Evolutionary conservation across 2,888 invertebrate species (phyloP).

Genomic region (Pyrocoelia pectoralis): DNA sequence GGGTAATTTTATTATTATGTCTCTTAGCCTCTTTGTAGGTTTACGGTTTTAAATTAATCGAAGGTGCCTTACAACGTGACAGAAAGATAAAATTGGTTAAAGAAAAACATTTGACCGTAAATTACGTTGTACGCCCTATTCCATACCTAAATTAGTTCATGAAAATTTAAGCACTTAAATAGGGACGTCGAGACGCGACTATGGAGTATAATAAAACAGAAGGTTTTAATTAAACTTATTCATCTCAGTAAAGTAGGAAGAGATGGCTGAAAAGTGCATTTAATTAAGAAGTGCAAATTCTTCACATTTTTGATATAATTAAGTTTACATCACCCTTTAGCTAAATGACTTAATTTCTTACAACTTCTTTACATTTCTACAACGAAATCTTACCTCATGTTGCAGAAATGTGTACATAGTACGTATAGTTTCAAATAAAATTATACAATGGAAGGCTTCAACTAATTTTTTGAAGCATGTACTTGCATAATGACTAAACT

Average conservation of each 20-base stretch:
- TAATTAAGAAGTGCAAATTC: slow-evolving; percentile 62
- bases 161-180: slow-evolving; percentile 35
- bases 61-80: too few relatives aligned
- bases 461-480: background rate
- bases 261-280: slow-evolving; percentile 58
- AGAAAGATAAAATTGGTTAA: too few relatives aligned
- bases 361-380: slow-evolving; percentile 10
- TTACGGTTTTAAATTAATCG: background rate
- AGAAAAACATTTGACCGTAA: background rate
- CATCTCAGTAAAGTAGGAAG: slow-evolving; percentile 60
- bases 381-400: background rate
- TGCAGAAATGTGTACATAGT: background rate
- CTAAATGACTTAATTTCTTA: slow-evolving; percentile 56
- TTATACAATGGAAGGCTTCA: background rate
- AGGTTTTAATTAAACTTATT: slow-evolving; percentile 63
- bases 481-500: background rate
- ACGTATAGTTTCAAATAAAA: too few relatives aligned
- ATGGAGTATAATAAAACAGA: slow-evolving; percentile 58
- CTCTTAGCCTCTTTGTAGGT: background rate
- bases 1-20: slow-evolving; percentile 49
- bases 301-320: slow-evolving; percentile 62
- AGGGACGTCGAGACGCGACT: slow-evolving; percentile 33
- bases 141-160: slow-evolving; percentile 31
- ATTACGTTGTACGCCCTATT: background rate
- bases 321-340: slow-evolving; percentile 58